Percentiles rank a stretch among this genome's conserved stretches.
Evolutionary conservation across 2,113 vertebrate species (phyloP).

Genomic region (Bombycilla garrulus): DNA sequence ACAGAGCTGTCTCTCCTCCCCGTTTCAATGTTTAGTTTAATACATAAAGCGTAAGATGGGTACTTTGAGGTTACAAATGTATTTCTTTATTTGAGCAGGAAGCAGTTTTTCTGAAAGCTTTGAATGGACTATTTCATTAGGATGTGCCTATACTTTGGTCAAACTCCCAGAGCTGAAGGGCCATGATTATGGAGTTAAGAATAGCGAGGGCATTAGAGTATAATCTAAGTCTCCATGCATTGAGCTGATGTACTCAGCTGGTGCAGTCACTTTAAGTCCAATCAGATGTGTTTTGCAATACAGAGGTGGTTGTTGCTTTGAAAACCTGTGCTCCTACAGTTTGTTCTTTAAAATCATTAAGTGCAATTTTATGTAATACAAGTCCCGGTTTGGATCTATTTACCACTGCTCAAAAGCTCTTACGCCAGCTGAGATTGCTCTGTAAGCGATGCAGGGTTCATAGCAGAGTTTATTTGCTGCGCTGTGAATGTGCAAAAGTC

Average conservation of each 20-base stretch:
- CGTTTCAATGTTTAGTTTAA: neutral
- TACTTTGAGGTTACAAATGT: neutral
- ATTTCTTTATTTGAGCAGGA: neutral
- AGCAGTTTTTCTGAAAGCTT: neutral
- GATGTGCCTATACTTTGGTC: neutral
- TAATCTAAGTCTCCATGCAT: neutral
- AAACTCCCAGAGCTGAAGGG: neutral
- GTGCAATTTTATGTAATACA: neutral
- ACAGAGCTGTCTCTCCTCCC: neutral
- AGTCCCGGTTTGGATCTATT: neutral
- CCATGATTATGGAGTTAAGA: neutral
- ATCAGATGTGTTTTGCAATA: neutral
- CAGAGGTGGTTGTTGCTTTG: neutral
- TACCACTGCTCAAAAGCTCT: neutral
- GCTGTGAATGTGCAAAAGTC: neutral
- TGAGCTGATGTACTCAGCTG: neutral
- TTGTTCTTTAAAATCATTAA: neutral
- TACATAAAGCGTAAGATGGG: neutral
- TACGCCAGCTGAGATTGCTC: neutral
- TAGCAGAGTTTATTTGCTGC: neutral
- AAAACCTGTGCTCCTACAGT: neutral
- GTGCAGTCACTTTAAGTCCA: neutral
- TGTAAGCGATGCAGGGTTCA: rapidly evolving
- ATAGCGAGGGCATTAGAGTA: neutral
- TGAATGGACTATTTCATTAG: neutral